Conservation (phyloP, 2,113 vertebrate genomes). For the Brachypodius melanocephalos region DNA sequence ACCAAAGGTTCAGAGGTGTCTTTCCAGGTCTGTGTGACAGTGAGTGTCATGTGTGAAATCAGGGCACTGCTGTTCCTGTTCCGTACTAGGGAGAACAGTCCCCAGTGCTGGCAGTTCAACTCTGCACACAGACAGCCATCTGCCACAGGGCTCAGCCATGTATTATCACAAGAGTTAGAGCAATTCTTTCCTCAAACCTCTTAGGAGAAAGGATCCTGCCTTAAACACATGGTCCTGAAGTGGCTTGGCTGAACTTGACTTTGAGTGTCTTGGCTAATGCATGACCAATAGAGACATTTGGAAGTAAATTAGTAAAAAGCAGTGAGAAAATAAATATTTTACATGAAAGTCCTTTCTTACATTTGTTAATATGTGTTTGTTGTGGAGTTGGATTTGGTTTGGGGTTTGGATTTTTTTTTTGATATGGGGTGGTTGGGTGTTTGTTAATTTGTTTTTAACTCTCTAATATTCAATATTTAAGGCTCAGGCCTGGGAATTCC, state of each 20-base stretch:
- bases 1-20: not conserved
- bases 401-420: not conserved
- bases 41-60: not conserved
- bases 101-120: not conserved
- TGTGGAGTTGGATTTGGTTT: not conserved
- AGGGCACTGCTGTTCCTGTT: not conserved
- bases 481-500: not conserved
- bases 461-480: not conserved
- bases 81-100: not conserved
- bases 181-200: not conserved
- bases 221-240: not conserved
- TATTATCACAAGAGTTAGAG: not conserved
- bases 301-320: not conserved
- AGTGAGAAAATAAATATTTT: not conserved
- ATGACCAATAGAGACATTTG: fast-evolving
- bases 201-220: not conserved
- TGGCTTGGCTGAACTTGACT: not conserved
- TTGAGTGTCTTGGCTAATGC: not conserved
- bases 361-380: not conserved
- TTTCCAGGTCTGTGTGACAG: not conserved
- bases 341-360: not conserved
- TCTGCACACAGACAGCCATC: not conserved
- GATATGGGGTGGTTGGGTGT: not conserved
- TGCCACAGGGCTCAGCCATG: not conserved
- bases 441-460: not conserved